A percentile compares a stretch with the other conserved stretches of the same genome.
Evolutionary conservation across 2,113 vertebrate species (phyloP).

Genomic region (Dicentrarchus labrax): DNA sequence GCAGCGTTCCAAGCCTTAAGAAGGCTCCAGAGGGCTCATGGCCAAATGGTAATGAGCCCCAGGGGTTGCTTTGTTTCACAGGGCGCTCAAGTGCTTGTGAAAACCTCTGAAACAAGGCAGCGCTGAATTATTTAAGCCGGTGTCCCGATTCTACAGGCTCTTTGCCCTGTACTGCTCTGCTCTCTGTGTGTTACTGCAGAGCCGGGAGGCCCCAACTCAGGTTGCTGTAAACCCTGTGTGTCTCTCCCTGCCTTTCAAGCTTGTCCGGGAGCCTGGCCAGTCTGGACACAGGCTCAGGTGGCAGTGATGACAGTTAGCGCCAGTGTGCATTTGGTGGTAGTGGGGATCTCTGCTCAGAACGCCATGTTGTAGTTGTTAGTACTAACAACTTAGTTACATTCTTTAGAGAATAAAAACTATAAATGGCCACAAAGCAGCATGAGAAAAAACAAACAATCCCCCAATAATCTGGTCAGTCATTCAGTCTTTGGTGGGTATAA

Average conservation of each 20-base stretch:
- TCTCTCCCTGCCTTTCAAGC: slow-evolving; percentile 24
- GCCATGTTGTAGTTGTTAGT: slow-evolving; percentile 5
- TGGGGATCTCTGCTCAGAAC: background rate
- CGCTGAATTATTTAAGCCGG: slow-evolving; percentile 80
- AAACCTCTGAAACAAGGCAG: slow-evolving; percentile 82
- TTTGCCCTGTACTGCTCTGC: slow-evolving; percentile 45
- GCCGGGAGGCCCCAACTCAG: slow-evolving; percentile 49
- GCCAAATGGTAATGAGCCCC: slow-evolving; percentile 86
- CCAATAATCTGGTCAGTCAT: background rate
- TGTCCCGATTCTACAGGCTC: slow-evolving; percentile 69
- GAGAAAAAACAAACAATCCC: background rate
- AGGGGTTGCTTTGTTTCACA: slow-evolving; percentile 83
- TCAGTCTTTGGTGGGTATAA: background rate
- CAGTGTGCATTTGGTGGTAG: background rate
- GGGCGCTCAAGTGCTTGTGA: slow-evolving; percentile 83
- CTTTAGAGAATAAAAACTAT: background rate
- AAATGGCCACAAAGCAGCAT: background rate
- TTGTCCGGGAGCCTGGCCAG: slow-evolving; percentile 19
- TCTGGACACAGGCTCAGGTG: slow-evolving; percentile 37
- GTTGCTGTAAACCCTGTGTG: slow-evolving; percentile 24
- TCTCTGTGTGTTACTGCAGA: slow-evolving; percentile 52
- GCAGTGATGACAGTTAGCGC: slow-evolving; percentile 8
- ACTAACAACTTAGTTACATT: background rate
- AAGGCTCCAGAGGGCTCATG: slow-evolving; percentile 78
- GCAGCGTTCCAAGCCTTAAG: slow-evolving; percentile 79